Percentiles rank a stretch among this genome's conserved stretches.
These are phyloP conservation scores for Cuniculus paca DNA, from an alignment of 2,797 vertebrate genomes.

Conservation along the genomic window DNA sequence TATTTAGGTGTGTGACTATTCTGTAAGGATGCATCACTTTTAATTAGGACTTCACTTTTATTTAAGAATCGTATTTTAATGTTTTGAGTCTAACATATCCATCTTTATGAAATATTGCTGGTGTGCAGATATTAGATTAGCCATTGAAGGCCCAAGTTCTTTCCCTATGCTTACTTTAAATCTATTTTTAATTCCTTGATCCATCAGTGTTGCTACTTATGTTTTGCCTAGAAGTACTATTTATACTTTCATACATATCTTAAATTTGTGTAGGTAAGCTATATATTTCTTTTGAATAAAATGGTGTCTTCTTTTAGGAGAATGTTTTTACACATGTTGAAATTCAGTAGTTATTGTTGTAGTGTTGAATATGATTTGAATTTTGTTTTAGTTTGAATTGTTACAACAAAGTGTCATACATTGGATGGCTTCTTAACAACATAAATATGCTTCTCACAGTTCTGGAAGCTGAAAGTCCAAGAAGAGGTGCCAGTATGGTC, in stretches of 20 bases:
- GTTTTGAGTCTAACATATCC: neutral
- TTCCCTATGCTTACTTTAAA: neutral
- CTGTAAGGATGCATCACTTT: neutral
- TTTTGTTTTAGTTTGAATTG: neutral
- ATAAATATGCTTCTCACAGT: neutral
- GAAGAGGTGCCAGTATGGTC: neutral
- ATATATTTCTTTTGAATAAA: neutral
- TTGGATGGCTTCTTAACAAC: neutral
- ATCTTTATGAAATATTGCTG: neutral
- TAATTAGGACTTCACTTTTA: neutral
- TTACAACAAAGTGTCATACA: neutral
- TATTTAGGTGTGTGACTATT: neutral
- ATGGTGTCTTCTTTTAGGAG: neutral
- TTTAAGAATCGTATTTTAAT: slow-evolving; percentile 4
- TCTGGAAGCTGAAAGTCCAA: neutral
- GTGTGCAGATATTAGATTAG: neutral
- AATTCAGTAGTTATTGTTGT: neutral
- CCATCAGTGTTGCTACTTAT: neutral
- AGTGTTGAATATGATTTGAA: neutral
- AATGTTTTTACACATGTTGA: neutral
- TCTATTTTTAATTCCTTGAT: neutral
- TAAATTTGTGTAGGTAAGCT: neutral
- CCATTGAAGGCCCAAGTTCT: neutral
- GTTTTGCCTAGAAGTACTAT: neutral
- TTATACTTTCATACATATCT: neutral